These are phyloP conservation scores for Circaetus cinerascens DNA, from an alignment of 2,113 vertebrate genomes.

Conservation along the genomic window DNA sequence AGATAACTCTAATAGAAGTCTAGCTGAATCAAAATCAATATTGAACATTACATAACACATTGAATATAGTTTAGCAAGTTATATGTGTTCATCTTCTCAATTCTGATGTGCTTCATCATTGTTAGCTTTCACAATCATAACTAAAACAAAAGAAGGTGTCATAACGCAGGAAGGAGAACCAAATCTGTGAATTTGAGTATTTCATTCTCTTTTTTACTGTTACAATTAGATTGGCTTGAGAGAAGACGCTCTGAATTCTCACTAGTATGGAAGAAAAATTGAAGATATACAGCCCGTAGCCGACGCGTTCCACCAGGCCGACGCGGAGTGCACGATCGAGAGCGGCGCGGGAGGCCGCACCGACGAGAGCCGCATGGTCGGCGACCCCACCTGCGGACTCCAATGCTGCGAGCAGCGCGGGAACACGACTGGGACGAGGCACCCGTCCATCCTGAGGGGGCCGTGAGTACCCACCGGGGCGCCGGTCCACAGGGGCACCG, in stretches of 20 bases:
- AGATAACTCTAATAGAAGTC: constrained; percentile 43
- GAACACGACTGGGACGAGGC: too few species aligned
- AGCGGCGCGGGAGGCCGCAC: too few species aligned
- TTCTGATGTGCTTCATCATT: neutral
- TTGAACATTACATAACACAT: neutral
- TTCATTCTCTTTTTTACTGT: neutral
- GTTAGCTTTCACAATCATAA: neutral
- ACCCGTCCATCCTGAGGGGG: too few species aligned
- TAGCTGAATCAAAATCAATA: constrained; percentile 53
- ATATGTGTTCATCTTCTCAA: neutral
- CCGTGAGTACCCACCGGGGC: too few species aligned
- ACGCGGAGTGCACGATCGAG: too few species aligned
- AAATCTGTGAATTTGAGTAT: neutral
- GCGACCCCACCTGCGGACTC: too few species aligned
- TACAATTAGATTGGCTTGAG: neutral
- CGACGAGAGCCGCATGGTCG: too few species aligned
- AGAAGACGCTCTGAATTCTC: neutral
- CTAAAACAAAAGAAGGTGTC: neutral
- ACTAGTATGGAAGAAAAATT: neutral
- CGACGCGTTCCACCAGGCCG: too few species aligned
- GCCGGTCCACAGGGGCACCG: too few species aligned
- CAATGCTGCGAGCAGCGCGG: too few species aligned
- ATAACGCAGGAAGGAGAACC: neutral
- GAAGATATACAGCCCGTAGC: too few species aligned
- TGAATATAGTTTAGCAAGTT: neutral